Evolutionary conservation across 2,113 vertebrate genomes (phyloP), one percentile per base, ranked within the genome.

Genomic region (Phaethon lepturus): DNA sequence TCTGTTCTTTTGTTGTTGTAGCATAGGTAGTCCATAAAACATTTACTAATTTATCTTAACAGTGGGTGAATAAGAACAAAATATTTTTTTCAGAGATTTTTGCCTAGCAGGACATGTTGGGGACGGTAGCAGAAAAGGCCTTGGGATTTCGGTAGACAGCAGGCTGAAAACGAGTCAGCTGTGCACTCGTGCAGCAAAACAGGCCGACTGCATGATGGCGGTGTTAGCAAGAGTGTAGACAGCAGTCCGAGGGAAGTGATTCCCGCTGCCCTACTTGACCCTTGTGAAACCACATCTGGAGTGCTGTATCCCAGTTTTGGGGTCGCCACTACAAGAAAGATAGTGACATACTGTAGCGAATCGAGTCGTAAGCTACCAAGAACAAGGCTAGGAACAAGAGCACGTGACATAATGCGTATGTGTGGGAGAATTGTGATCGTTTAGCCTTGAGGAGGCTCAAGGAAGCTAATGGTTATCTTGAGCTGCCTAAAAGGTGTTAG

Each of bases 361-460:
- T 45, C 17, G 35, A 52, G 77, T 18, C 35, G 42, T 26, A 55
- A 40, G 24, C 50, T 53, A 12, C 35, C 31, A 31, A 24, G 44
- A 38, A 38, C 38, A 38, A 38, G 38, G 38, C 38, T 38, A 38
- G 49, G 42, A 63, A 11, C 29, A 11, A 10, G 20, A 62, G 29
- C 1, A 1, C 6, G 1, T 26, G 81, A 20, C 4, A 1, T 14
- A 16, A 11, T 40, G 16, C 20, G 19, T 7, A 23, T 44, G 20
- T 11, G 42, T 25, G 19, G 29, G 77, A 66, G n/a, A 60, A 38
- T 3, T 59, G 33, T 28, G 23, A 24, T 59, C 2, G 5, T 31
- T 77, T 42, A 25, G 29, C 49, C 45, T 59, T 38, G 44, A 31
- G 17, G 22, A 60, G 26, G 53, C 45, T 76, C 7, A 20, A 49